Percentiles rank a stretch among this genome's conserved stretches.
phyloP scores from a whole-genome alignment of 2,888 invertebrate species.

The Linyphia triangularis region DNA sequence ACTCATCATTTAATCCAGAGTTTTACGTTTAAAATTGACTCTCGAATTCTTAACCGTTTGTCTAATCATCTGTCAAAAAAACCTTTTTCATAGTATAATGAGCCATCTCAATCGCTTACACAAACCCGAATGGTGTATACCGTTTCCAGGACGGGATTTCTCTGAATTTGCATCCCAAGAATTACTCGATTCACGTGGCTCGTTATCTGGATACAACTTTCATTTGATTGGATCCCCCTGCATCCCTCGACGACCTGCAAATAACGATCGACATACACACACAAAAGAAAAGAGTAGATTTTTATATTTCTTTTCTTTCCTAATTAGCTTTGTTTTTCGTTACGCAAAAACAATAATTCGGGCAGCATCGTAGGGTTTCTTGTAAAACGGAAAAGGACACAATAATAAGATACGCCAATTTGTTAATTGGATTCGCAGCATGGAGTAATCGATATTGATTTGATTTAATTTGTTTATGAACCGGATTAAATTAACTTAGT shows the following conservation, averaged over 20 bases:
- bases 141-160: background rate
- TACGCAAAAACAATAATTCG: conserved; percentile 4
- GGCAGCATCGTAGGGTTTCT: no score
- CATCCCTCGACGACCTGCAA: background rate
- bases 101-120: background rate
- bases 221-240: background rate
- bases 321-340: conserved; percentile 27
- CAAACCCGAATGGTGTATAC: background rate
- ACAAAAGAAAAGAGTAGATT: background rate
- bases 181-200: background rate
- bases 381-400: background rate
- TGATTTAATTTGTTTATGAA: conserved; percentile 3
- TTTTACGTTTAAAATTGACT: background rate
- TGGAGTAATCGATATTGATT: background rate
- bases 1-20: background rate
- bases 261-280: background rate
- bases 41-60: background rate
- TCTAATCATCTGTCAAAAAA: background rate
- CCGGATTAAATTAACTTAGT: background rate
- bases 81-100: background rate
- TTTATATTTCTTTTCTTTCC: background rate
- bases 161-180: background rate
- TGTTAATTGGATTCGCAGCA: conserved; percentile 11
- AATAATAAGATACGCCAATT: conserved; percentile 11
- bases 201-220: background rate